A percentile compares a stretch with the other conserved stretches of the same genome.
phyloP scores from a whole-genome alignment of 2,113 vertebrate genomes.

The Phycodurus eques region DNA sequence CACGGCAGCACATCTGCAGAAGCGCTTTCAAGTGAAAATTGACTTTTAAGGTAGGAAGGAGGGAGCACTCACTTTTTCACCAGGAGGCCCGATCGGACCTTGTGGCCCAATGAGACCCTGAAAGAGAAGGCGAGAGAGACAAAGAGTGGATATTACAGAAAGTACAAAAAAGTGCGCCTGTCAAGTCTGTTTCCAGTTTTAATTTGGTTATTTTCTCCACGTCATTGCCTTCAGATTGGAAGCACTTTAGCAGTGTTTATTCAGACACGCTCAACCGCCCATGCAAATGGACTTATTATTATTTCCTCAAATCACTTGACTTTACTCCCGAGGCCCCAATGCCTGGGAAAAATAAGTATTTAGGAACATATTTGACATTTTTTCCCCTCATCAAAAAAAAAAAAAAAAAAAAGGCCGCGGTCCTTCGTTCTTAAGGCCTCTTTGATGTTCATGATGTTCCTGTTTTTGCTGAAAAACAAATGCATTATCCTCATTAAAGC shows the following conservation, averaged over 20 bases:
- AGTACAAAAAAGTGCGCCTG: background rate
- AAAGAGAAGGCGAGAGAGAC: conserved; percentile 44
- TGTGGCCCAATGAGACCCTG: conserved; percentile 96
- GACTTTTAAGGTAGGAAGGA: conserved; percentile 39
- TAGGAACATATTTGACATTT: background rate
- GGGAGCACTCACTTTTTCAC: conserved; percentile 89
- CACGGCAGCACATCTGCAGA: conserved; percentile 56
- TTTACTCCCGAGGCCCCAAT: background rate
- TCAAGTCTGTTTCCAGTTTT: conserved; percentile 5
- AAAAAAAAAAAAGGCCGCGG: background rate
- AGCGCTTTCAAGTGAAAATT: conserved; percentile 59
- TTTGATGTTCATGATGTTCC: background rate
- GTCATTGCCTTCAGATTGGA: background rate
- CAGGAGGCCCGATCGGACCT: conserved; percentile 95
- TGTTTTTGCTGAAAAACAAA: background rate
- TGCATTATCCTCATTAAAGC: background rate
- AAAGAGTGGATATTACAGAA: conserved; percentile 9
- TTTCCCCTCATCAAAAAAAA: background rate
- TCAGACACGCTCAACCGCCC: conserved; percentile 10
- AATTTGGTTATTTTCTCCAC: conserved; percentile 10
- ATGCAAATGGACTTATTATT: conserved; percentile 9
- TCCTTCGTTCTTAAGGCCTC: background rate
- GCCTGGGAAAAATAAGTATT: background rate
- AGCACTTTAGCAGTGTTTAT: conserved; percentile 6
- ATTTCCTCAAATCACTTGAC: background rate